Base-by-base conservation (phyloP, 1,140 invertebrate genomes). In the Macrostomum lignano region DNA sequence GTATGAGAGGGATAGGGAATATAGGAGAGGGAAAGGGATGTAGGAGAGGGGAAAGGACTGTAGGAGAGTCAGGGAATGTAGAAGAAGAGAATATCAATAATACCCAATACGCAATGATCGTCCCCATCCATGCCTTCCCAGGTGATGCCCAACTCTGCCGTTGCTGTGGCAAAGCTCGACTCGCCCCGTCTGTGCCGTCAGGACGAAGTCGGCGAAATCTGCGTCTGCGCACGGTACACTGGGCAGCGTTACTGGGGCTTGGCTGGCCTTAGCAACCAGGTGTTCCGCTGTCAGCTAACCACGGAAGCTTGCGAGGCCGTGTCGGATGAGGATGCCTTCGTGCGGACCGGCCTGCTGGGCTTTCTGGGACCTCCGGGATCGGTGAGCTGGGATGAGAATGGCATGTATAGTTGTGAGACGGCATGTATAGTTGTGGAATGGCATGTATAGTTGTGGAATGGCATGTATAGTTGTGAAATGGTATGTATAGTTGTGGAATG, bases 181-280 rank as follows among this genome's bases (percentile, higher is more conserved):
- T 64, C 71, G 7, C 70, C 86, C 0, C 73, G 72, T 43, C 63
- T 96, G 2, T 96, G 88, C 55, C 91, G 91, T 56, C 91, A 86
- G 1, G 86, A 94, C 55, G 84, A 96, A 62, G 79, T 91, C 1
- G 86, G 86, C 1, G 86, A 96, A 56, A 84, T 98, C 38, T 94
- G 86, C 54, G 73, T 98, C 2, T 71, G 74, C 41, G 76, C 81
- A 21, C 69, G 71, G 1, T 76, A 81, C 2, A 81, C 78, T 0
- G 86, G 78, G 0, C 71, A 66, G 17, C 72, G 73, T 23, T 96
- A 96, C 58, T 96, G 79, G 74, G 88, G 86, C 0, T 65, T 98
- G 3, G 74, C 82, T 39, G 88, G 88, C 1, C 65, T 94, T 13
- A 82, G 79, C 3, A 79, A 82, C 47, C 72, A 69, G 21, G 78